Percentiles rank a stretch among this genome's conserved stretches.
These are phyloP conservation scores for Seriola aureovittata DNA, from an alignment of 2,113 vertebrate genomes.

Conservation along the genomic window DNA sequence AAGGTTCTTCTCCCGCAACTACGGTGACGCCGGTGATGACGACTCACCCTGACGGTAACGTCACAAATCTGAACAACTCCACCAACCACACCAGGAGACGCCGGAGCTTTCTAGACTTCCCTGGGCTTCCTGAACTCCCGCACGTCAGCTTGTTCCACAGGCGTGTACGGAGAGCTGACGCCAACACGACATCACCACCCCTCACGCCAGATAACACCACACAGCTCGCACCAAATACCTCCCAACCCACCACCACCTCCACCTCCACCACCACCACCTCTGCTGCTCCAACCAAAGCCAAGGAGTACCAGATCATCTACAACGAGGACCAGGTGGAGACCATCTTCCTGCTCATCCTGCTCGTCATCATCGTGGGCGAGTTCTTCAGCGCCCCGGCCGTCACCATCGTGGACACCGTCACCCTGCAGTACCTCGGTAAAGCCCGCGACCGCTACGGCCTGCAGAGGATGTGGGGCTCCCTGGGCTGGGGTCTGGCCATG, in stretches of 20 bases:
- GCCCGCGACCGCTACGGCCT: slow-evolving; percentile 95
- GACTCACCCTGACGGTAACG: neutral
- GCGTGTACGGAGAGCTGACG: slow-evolving; percentile 30
- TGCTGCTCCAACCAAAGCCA: slow-evolving; percentile 62
- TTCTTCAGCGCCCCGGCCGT: slow-evolving; percentile 98
- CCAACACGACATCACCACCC: slow-evolving; percentile 3
- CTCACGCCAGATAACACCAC: slow-evolving; percentile 10
- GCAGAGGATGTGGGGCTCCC: slow-evolving; percentile 98
- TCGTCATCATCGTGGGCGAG: slow-evolving; percentile 96
- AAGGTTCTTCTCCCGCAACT: slow-evolving; percentile 29
- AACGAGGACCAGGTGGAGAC: slow-evolving; percentile 91
- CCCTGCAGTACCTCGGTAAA: slow-evolving; percentile 94
- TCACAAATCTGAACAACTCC: slow-evolving; percentile 20
- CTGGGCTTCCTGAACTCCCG: neutral
- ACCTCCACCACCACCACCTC: slow-evolving; percentile 37
- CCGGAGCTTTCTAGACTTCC: neutral
- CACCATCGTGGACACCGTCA: slow-evolving; percentile 97
- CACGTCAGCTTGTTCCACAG: neutral
- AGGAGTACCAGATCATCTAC: slow-evolving; percentile 65
- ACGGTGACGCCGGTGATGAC: rapidly evolving
- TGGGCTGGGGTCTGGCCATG: slow-evolving; percentile 98
- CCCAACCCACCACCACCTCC: slow-evolving; percentile 10
- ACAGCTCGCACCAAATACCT: slow-evolving; percentile 13
- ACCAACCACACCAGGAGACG: slow-evolving; percentile 55
- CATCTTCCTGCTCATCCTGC: slow-evolving; percentile 94